A percentile compares a stretch with the other conserved stretches of the same genome.
phyloP scores from a whole-genome alignment of 2,113 vertebrate genomes.

The Chelonoidis abingdonii region DNA sequence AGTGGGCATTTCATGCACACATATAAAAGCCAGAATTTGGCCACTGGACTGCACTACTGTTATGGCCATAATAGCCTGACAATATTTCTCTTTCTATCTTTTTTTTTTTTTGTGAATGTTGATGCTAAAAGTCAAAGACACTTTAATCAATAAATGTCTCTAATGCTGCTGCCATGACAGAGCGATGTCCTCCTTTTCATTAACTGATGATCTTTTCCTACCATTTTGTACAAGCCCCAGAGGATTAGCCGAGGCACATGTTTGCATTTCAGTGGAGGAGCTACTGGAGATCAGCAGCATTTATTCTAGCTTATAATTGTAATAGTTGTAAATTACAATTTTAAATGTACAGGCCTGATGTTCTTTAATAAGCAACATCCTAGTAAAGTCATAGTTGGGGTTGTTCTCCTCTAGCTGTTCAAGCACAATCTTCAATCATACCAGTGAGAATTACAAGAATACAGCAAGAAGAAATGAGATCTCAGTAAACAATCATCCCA shows the following conservation, averaged over 20 bases:
- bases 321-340: neutral
- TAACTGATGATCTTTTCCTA: neutral
- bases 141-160: neutral
- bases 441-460: accelerated
- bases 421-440: accelerated
- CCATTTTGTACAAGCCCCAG: neutral
- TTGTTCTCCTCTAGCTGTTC: neutral
- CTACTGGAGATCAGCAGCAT: neutral
- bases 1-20: accelerated
- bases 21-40: neutral
- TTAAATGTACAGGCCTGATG: neutral
- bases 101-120: neutral
- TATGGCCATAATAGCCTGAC: neutral
- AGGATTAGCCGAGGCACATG: neutral
- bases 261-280: conserved; percentile 38
- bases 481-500: accelerated
- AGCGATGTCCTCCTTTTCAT: neutral
- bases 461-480: accelerated
- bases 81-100: neutral
- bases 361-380: neutral
- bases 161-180: neutral
- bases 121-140: neutral
- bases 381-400: neutral
- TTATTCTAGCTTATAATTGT: neutral
- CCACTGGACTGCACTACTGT: neutral